Percentiles rank a stretch among this genome's conserved stretches.
Evolutionary conservation across 2,888 invertebrate genomes (phyloP).

Genomic region (Augochlorella aurata): DNA sequence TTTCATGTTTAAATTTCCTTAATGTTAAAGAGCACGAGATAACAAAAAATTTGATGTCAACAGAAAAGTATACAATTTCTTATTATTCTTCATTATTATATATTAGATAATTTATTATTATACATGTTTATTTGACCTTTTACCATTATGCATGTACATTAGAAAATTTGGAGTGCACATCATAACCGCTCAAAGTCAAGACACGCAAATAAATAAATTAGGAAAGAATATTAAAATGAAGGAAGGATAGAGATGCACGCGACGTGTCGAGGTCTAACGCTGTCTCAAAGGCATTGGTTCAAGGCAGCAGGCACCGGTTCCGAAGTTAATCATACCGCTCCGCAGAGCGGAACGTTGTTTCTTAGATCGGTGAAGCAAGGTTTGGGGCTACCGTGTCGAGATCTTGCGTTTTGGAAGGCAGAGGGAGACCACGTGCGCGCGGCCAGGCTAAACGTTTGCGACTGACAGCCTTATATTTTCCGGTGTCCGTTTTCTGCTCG

Average conservation of each 20-base stretch:
- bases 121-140: too few relatives aligned
- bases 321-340: constrained; percentile 47
- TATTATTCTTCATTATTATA: too few relatives aligned
- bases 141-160: too few relatives aligned
- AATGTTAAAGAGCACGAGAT: too few relatives aligned
- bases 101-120: too few relatives aligned
- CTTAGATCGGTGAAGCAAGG: constrained; percentile 22
- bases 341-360: constrained; percentile 48
- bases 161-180: too few relatives aligned
- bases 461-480: constrained; percentile 61
- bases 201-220: not conserved
- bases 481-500: constrained; percentile 38
- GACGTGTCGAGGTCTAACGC: not conserved
- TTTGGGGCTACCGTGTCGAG: not conserved
- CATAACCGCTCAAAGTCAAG: too few relatives aligned
- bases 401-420: not conserved
- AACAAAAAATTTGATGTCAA: too few relatives aligned
- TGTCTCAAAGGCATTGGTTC: constrained; percentile 22
- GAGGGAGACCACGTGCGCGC: not conserved
- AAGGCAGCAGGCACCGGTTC: constrained; percentile 20
- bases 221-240: not conserved
- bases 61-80: too few relatives aligned
- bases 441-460: constrained; percentile 30
- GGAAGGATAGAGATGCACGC: not conserved
- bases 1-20: too few relatives aligned